phyloP scores from a whole-genome alignment of 2,797 vertebrate species.

The Mus spretus region DNA sequence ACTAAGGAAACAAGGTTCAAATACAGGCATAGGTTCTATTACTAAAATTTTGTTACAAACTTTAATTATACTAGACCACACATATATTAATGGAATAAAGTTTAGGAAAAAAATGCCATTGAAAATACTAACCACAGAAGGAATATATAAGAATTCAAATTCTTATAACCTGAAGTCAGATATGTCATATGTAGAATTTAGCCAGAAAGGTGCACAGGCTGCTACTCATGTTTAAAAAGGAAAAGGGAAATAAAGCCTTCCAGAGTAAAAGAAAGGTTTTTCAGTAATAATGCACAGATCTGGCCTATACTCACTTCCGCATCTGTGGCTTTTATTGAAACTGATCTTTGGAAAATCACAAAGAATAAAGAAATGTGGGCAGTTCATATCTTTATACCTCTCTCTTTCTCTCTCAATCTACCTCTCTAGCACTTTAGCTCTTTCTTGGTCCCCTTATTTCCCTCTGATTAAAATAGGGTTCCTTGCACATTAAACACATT shows the following conservation, averaged over 20 bases:
- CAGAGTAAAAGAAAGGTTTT: neutral
- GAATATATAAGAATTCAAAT: neutral
- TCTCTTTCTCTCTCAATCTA: neutral
- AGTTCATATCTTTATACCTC: neutral
- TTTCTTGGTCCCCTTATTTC: neutral
- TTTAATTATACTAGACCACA: neutral
- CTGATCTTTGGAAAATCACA: neutral
- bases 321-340: conserved; percentile 30
- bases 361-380: neutral
- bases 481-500: neutral
- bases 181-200: neutral
- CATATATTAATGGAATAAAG: neutral
- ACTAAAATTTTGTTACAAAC: neutral
- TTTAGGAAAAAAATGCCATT: neutral
- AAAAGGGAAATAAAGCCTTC: neutral
- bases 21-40: neutral
- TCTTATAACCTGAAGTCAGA: neutral
- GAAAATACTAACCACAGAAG: neutral
- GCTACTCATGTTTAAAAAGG: neutral
- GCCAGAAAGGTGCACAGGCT: neutral
- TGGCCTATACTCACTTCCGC: neutral
- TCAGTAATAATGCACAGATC: neutral
- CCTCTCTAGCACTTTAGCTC: neutral
- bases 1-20: conserved; percentile 23
- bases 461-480: neutral